Percentiles rank a stretch among this genome's conserved stretches.
These are phyloP conservation scores for Eriosoma lanigerum DNA, from an alignment of 1,140 invertebrate species.

Conservation along the genomic window DNA sequence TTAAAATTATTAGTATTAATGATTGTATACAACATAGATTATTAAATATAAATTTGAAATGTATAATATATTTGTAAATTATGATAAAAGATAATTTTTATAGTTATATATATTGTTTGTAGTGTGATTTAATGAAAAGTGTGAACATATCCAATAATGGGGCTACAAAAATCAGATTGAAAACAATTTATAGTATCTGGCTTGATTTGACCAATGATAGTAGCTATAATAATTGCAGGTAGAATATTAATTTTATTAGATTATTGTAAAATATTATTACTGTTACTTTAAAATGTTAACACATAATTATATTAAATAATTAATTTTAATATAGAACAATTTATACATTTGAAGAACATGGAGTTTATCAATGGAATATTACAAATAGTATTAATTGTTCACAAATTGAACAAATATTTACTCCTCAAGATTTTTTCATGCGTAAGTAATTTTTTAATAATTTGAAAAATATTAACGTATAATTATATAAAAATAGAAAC, in stretches of 20 bases:
- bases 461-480: not conserved
- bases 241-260: not conserved
- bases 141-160: slow-evolving; percentile 14
- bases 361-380: slow-evolving; percentile 49
- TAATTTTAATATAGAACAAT: slow-evolving; percentile 34
- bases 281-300: not conserved
- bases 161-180: slow-evolving; percentile 31
- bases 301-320: not conserved
- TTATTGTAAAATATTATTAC: not conserved
- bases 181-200: slow-evolving; percentile 41
- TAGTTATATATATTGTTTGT: not conserved
- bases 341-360: slow-evolving; percentile 50
- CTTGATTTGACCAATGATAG: slow-evolving; percentile 41
- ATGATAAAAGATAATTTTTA: not conserved
- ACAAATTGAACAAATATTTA: slow-evolving; percentile 9
- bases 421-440: slow-evolving; percentile 39
- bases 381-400: slow-evolving; percentile 38
- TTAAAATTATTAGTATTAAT: not conserved
- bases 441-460: not conserved
- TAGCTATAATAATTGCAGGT: slow-evolving; percentile 39
- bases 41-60: not conserved
- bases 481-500: not conserved
- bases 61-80: not conserved
- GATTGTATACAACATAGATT: not conserved
- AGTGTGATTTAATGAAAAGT: slow-evolving; percentile 52